phyloP scores from a whole-genome alignment of 2,797 vertebrate genomes.

The Morelia viridis region DNA sequence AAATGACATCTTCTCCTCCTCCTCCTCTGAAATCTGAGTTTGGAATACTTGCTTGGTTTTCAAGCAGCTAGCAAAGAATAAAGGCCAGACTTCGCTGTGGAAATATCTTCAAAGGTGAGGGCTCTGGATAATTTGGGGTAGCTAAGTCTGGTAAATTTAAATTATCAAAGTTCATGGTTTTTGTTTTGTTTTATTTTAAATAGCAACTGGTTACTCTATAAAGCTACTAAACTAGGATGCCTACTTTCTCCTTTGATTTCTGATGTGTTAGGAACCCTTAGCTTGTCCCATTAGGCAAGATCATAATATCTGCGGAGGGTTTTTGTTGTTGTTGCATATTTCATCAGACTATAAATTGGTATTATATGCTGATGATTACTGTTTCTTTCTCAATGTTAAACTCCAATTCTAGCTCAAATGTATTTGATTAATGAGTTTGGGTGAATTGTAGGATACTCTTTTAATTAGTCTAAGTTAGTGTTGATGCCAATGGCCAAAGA shows the following conservation, averaged over 20 bases:
- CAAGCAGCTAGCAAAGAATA: not conserved
- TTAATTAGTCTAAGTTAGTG: not conserved
- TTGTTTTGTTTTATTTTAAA: not conserved
- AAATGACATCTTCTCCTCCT: not conserved
- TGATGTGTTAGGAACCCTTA: not conserved
- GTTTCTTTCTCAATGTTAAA: not conserved
- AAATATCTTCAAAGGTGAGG: not conserved
- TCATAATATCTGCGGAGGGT: not conserved
- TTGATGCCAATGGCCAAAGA: not conserved
- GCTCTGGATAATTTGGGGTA: not conserved
- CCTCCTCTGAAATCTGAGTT: not conserved
- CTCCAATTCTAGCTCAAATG: not conserved
- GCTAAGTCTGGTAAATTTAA: not conserved
- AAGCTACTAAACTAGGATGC: not conserved
- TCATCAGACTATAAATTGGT: not conserved
- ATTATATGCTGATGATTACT: not conserved
- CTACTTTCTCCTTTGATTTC: not conserved
- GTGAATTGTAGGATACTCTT: not conserved
- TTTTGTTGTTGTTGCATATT: not conserved
- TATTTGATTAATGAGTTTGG: not conserved
- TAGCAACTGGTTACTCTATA: not conserved
- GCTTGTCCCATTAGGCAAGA: not conserved
- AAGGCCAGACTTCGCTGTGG: not conserved
- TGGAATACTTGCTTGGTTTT: not conserved
- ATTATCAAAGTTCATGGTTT: not conserved